A percentile compares a stretch with the other conserved stretches of the same genome.
phyloP scores from a whole-genome alignment of 2,888 invertebrate species.

The Eutolmus rufibarbis region DNA sequence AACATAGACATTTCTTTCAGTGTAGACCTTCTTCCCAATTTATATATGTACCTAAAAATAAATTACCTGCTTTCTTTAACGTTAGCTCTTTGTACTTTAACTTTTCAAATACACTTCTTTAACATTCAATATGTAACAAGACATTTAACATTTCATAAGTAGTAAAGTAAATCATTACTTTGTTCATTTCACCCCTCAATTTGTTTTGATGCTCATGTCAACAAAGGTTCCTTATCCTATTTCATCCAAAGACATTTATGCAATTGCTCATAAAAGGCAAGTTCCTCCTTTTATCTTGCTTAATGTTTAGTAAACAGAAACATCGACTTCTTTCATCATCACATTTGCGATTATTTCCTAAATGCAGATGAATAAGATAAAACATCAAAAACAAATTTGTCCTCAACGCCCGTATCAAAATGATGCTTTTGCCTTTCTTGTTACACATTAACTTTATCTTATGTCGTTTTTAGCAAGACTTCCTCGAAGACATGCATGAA shows the following conservation, averaged over 20 bases:
- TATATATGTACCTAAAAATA: too few species aligned
- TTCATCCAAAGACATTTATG: neutral
- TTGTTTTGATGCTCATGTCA: neutral
- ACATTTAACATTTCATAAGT: neutral
- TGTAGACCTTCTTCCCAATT: too few species aligned
- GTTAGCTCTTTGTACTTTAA: too few species aligned
- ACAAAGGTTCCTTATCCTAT: neutral
- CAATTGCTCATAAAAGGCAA: neutral
- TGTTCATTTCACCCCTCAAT: neutral
- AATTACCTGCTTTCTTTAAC: too few species aligned
- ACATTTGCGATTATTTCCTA: neutral
- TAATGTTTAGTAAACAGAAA: neutral
- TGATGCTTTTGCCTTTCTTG: neutral
- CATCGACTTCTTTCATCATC: neutral
- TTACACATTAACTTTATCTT: neutral
- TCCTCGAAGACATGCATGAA: neutral
- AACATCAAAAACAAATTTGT: neutral
- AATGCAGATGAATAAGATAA: neutral
- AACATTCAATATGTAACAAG: neutral
- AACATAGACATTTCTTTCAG: too few species aligned
- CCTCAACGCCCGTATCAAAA: neutral
- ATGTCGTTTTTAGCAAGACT: neutral
- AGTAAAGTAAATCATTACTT: neutral
- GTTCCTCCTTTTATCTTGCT: neutral
- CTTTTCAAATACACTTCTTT: neutral